These are phyloP conservation scores for Nasonia oneida DNA, from an alignment of 2,888 invertebrate species.

Conservation along the genomic window DNA sequence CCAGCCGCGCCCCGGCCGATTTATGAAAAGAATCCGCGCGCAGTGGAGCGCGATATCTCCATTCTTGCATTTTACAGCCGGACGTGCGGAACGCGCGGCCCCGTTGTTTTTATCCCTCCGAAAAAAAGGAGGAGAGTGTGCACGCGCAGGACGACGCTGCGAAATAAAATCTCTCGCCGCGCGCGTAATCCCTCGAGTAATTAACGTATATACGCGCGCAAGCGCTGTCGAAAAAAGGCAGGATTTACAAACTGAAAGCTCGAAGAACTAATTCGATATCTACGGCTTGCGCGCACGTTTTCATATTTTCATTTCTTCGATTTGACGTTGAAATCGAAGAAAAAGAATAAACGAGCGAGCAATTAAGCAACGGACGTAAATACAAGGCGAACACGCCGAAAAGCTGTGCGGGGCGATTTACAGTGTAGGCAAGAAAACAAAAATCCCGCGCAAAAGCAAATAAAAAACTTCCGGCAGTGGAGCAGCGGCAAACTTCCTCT, in stretches of 20 bases:
- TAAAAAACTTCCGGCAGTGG: background rate
- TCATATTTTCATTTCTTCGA: no score
- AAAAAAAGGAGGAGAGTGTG: background rate
- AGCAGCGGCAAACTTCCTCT: background rate
- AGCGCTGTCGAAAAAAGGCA: background rate
- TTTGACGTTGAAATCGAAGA: background rate
- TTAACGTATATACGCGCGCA: slow-evolving; percentile 46
- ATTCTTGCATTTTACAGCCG: slow-evolving; percentile 44
- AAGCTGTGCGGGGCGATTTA: background rate
- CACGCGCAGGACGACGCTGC: background rate
- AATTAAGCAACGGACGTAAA: background rate
- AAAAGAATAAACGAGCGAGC: background rate
- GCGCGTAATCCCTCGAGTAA: slow-evolving; percentile 35
- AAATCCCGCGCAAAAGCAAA: slow-evolving; percentile 5
- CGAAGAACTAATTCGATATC: background rate
- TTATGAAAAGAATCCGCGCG: slow-evolving; percentile 27
- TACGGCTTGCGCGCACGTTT: background rate
- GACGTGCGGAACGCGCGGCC: background rate
- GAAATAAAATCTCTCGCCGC: background rate
- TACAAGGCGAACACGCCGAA: background rate
- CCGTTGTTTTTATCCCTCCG: background rate
- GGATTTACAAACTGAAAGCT: slow-evolving; percentile 37
- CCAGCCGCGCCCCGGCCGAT: slow-evolving; percentile 8
- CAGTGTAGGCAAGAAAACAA: background rate
- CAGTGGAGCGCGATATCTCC: slow-evolving; percentile 33